Evolutionary conservation across 1,140 invertebrate genomes (phyloP), one percentile per base, ranked within the genome.

Genomic region (Rhopalosiphum padi): DNA sequence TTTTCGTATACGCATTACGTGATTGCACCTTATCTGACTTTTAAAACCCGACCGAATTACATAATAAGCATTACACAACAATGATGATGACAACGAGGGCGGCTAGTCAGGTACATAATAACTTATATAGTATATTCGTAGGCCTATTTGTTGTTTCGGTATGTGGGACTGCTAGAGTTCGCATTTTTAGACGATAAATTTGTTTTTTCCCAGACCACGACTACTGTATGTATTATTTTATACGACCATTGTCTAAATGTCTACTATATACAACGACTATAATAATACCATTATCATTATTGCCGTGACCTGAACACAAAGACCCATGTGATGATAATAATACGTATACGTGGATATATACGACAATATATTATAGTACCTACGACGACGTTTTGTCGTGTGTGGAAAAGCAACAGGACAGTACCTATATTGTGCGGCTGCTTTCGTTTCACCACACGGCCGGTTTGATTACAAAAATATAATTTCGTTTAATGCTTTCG

Each of bases 261-360:
- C 25, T 48, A 30, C 41, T 87, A 87, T 30, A 48, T 21, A n/a
- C 86, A 18, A n/a, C 25, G 43, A 48, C 25, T 22, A 48, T 46
- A 48, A 30, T 87, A 87, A 48, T n/a, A 46, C 43, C 43, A 48
- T 46, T 48, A 48, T 51, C 46, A 87, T 87, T 51, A 87, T 87
- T n/a, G 37, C 37, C 83, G 86, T 46, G 30, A 46, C 30, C 86
- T 21, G 30, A 43, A 85, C 83, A 22, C 22, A 85, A 25, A 41
- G 41, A 85, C 83, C 83, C 83, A 25, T 85, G 37, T 85, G 83
- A 85, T 43, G 41, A 87, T 87, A 87, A 87, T 43, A 46, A n/a
- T 46, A 46, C 41, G 25, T n/a, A 87, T 6, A 87, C 6, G 43
- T 30, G 6, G 30, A 6, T 21, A 48, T 23, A 23, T 25, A 48